These are phyloP conservation scores for Edolisoma coerulescens DNA, from an alignment of 2,113 vertebrate species.

Conservation along the genomic window DNA sequence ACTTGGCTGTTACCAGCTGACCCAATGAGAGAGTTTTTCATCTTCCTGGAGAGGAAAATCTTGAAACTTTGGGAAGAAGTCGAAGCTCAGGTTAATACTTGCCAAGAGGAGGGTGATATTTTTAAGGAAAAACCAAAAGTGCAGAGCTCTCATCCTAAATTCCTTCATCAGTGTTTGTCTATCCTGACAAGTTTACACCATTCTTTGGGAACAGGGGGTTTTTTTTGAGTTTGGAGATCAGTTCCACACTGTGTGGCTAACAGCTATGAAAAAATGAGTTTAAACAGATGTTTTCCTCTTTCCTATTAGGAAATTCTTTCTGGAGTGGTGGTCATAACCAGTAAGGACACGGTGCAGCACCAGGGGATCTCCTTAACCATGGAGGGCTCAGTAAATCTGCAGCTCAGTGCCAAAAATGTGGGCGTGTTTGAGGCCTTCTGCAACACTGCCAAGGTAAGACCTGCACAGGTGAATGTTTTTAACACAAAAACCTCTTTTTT, in stretches of 20 bases:
- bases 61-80: not conserved
- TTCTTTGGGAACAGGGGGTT: not conserved
- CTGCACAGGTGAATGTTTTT: not conserved
- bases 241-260: not conserved
- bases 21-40: not conserved
- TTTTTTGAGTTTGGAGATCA: not conserved
- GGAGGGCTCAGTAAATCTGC: slow-evolving; percentile 93
- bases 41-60: not conserved
- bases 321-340: slow-evolving; percentile 85
- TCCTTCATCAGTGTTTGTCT: not conserved
- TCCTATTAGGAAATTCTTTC: slow-evolving; percentile 82
- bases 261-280: not conserved
- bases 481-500: not conserved
- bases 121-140: not conserved
- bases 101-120: not conserved
- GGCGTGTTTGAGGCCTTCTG: slow-evolving; percentile 98
- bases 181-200: not conserved
- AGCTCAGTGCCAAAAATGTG: slow-evolving; percentile 96
- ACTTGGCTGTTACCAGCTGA: not conserved
- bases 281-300: not conserved
- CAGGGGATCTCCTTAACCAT: slow-evolving; percentile 89
- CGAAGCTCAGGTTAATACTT: not conserved
- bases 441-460: slow-evolving; percentile 93
- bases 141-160: not conserved
- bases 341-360: slow-evolving; percentile 89